A percentile compares a stretch with the other conserved stretches of the same genome.
Evolutionary conservation across 2,888 invertebrate species (phyloP).

Genomic region (Gortyna flavago): DNA sequence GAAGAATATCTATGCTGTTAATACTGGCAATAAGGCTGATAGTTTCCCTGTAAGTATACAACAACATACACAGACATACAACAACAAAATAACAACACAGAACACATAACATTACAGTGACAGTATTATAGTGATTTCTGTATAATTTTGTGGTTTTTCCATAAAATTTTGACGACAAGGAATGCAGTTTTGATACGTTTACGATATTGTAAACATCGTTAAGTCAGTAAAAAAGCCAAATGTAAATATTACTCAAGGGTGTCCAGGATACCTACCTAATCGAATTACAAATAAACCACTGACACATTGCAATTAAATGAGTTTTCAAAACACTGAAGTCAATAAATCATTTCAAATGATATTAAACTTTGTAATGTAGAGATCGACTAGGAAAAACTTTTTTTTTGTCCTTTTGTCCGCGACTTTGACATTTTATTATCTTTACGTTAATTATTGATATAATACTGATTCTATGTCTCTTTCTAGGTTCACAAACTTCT

Average conservation of each 20-base stretch:
- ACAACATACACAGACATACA: not conserved
- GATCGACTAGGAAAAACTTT: not conserved
- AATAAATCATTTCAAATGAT: not conserved
- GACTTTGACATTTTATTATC: not conserved
- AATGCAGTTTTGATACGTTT: not conserved
- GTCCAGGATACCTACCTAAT: not conserved
- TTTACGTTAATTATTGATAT: not conserved
- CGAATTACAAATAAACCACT: not conserved
- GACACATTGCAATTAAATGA: not conserved
- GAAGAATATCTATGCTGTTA: conserved; percentile 81
- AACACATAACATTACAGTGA: not conserved
- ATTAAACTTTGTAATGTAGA: not conserved
- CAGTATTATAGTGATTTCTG: not conserved
- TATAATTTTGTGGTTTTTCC: not conserved
- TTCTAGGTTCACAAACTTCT: conserved; percentile 80
- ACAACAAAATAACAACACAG: too few relatives aligned
- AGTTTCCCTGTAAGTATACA: conserved; percentile 80
- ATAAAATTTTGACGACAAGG: not conserved
- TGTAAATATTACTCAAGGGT: conserved; percentile 11
- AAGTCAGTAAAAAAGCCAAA: not conserved
- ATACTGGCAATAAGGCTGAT: conserved; percentile 80
- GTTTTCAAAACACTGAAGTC: not conserved
- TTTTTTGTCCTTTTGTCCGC: not conserved
- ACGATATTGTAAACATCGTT: not conserved
- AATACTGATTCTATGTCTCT: not conserved